Evolutionary conservation across 2,797 vertebrate species (phyloP).

Genomic region (Monodelphis domestica): DNA sequence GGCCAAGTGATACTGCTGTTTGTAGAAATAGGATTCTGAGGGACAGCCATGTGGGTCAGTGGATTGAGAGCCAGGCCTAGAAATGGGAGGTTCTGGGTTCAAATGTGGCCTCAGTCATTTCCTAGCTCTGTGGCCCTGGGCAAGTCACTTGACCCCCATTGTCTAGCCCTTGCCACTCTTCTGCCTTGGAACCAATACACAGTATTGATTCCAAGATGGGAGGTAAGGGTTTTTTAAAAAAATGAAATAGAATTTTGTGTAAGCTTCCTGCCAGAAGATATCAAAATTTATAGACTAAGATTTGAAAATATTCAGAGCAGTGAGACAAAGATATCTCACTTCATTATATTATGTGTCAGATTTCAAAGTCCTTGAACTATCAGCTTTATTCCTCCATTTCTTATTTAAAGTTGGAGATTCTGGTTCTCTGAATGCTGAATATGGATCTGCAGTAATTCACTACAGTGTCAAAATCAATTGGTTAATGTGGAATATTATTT

Average conservation of each 20-base stretch:
- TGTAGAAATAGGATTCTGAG: no score
- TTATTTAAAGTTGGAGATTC: slow-evolving; percentile 96
- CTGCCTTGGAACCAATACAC: no score
- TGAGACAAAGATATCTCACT: slow-evolving; percentile 94
- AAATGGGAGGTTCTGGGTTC: no score
- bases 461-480: slow-evolving; percentile 97
- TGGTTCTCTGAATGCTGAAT: slow-evolving; percentile 89
- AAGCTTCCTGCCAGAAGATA: background rate
- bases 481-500: slow-evolving; percentile 94
- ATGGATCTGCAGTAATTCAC: slow-evolving; percentile 93
- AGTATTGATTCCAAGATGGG: no score
- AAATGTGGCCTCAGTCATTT: no score
- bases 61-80: no score
- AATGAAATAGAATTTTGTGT: background rate
- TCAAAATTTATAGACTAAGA: background rate
- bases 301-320: slow-evolving; percentile 85
- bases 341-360: slow-evolving; percentile 99
- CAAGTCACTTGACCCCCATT: no score
- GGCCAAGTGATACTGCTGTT: background rate
- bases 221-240: no score
- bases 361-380: slow-evolving; percentile 97
- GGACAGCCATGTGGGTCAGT: no score
- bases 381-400: slow-evolving; percentile 97
- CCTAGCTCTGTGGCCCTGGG: no score
- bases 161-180: no score